Conservation (phyloP, 2,113 vertebrate genomes). For the Sylvicapra grimmia region DNA sequence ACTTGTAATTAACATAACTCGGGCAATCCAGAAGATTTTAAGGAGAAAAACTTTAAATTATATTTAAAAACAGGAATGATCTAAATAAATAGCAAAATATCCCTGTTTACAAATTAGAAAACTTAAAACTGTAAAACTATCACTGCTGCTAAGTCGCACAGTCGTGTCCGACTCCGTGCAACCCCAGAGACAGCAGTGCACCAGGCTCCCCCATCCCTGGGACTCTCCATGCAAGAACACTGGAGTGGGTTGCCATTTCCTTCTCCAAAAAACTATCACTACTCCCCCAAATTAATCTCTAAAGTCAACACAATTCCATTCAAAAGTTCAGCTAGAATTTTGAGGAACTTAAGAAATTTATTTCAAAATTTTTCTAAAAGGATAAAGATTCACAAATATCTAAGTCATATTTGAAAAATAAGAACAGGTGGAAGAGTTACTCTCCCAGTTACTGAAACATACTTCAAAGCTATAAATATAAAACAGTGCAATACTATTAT, state of each 20-base stretch:
- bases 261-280: not conserved
- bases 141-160: not conserved
- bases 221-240: no score
- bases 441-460: not conserved
- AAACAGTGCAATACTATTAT: not conserved
- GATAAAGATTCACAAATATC: not conserved
- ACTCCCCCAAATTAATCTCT: not conserved
- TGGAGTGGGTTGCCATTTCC: no score
- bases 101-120: not conserved
- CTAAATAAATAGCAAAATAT: not conserved
- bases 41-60: not conserved
- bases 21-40: not conserved
- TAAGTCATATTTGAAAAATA: constrained; percentile 9
- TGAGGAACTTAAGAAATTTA: not conserved
- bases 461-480: not conserved
- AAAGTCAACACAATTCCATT: not conserved
- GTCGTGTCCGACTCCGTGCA: no score
- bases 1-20: not conserved
- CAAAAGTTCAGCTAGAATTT: not conserved
- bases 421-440: not conserved
- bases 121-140: not conserved
- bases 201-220: no score
- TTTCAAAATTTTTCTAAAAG: not conserved
- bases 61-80: not conserved
- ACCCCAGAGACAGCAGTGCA: no score